These are phyloP conservation scores for Germaria angustata DNA, from an alignment of 2,888 invertebrate species.

Conservation along the genomic window DNA sequence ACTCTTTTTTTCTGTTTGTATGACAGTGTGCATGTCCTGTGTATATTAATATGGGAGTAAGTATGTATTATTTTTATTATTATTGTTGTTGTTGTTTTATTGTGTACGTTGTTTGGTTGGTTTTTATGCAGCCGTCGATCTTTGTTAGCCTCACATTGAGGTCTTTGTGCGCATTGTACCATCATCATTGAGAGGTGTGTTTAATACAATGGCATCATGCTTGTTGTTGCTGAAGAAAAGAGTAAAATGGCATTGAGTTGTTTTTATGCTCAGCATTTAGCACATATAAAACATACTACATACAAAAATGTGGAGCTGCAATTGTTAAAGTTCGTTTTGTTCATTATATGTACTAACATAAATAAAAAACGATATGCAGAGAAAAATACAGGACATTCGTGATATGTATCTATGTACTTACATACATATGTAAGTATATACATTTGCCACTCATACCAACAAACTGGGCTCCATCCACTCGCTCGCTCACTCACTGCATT, in stretches of 20 bases:
- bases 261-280: conserved; percentile 33
- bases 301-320: conserved; percentile 41
- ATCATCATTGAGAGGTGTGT: conserved; percentile 74
- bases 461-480: neutral
- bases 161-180: conserved; percentile 63
- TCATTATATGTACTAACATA: conserved; percentile 17
- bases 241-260: conserved; percentile 53
- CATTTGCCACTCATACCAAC: conserved; percentile 39
- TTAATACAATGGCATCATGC: conserved; percentile 70
- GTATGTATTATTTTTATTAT: too few relatives aligned
- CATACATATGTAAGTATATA: too few relatives aligned
- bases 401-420: too few relatives aligned
- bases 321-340: conserved; percentile 45
- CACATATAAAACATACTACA: neutral
- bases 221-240: conserved; percentile 62
- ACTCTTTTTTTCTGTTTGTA: conserved; percentile 63
- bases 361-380: conserved; percentile 26
- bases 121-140: conserved; percentile 73
- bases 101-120: conserved; percentile 68
- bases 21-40: conserved; percentile 39
- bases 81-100: conserved; percentile 26
- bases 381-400: neutral
- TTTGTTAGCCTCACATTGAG: conserved; percentile 64
- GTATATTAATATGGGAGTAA: conserved; percentile 55
- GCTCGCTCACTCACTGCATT: neutral